Base-by-base conservation (phyloP, 2,797 vertebrate species). In the Pelochelys cantorii region DNA sequence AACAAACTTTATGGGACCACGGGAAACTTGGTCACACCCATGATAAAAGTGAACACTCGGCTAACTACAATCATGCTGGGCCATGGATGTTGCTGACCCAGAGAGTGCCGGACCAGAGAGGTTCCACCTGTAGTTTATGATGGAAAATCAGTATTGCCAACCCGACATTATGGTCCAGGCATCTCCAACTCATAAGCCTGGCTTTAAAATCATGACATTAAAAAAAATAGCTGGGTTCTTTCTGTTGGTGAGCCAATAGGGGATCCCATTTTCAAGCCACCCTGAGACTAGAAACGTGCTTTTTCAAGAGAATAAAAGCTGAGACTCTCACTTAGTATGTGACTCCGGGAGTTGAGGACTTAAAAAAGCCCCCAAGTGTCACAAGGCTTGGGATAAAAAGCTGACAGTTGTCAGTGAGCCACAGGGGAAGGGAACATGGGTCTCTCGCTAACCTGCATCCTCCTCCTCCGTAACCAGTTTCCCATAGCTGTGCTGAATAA, bases 361-460 rank as follows among this genome's bases (percentile, higher is more conserved):
- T 14, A 10, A 4, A 34, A 57, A 90, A 93, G 1, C 27, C 31
- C 52, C 13, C 2, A 84, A 90, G 56, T 0, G 6, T 48, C 60
- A 0, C 4, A 56, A 31, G 5, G 37, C 14, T 71, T 37, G 7
- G 11, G 4, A 12, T 48, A 56, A 34, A 42, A 37, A 29, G 55
- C 56, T 2, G 53, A n/a, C 42, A 75, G 54, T 79, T 55, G 87
- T 74, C 31, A 4, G 1, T 1, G 42, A 48, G 42, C 42, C 42
- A 25, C 11, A 0, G 1, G 1, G 9, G 3, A 11, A 0, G 3
- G 60, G 59, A 71, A 15, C 0, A 0, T 0, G 1, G 59, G 4
- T 18, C 4, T 3, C 11, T 34, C 13, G 55, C 14, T 27, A 0
- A 37, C 68, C 68, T 34, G 65, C 65, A 22, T 4, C 18, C 3